phyloP scores from a whole-genome alignment of 2,888 invertebrate genomes.

The Lepetodrilus schrolli region DNA sequence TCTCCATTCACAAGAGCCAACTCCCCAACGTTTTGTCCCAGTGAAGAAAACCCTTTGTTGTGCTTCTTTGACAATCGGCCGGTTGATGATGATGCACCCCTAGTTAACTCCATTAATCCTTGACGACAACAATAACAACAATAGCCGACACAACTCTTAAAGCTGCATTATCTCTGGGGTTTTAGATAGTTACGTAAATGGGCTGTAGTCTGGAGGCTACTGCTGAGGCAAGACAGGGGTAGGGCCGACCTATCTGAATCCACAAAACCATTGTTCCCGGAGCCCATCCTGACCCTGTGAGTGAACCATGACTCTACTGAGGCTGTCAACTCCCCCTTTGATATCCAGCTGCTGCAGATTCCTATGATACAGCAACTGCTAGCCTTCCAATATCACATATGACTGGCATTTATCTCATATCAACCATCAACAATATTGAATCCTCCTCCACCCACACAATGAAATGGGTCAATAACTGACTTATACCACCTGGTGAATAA shows the following conservation, averaged over 20 bases:
- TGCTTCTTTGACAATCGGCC: no score
- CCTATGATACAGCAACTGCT: background rate
- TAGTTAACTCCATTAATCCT: background rate
- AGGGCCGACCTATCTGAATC: background rate
- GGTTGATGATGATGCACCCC: background rate
- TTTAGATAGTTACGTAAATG: background rate
- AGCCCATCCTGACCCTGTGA: background rate
- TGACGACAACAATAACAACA: background rate
- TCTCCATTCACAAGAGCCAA: background rate
- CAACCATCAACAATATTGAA: background rate
- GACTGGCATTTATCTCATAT: background rate
- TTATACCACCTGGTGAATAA: background rate
- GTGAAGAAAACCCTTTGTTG: no score
- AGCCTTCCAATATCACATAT: background rate
- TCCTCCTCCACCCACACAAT: background rate
- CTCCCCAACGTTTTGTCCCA: background rate
- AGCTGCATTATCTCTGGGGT: background rate
- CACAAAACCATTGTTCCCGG: background rate
- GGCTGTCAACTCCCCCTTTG: background rate
- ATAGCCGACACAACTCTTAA: slow-evolving; percentile 9
- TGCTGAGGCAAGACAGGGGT: background rate
- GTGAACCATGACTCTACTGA: background rate
- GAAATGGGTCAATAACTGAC: slow-evolving; percentile 4
- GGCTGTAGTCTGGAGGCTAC: background rate
- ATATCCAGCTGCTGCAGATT: background rate